Percentiles rank a stretch among this genome's conserved stretches.
Conservation (phyloP, 2,113 vertebrate species). For the Lycaon pictus region DNA sequence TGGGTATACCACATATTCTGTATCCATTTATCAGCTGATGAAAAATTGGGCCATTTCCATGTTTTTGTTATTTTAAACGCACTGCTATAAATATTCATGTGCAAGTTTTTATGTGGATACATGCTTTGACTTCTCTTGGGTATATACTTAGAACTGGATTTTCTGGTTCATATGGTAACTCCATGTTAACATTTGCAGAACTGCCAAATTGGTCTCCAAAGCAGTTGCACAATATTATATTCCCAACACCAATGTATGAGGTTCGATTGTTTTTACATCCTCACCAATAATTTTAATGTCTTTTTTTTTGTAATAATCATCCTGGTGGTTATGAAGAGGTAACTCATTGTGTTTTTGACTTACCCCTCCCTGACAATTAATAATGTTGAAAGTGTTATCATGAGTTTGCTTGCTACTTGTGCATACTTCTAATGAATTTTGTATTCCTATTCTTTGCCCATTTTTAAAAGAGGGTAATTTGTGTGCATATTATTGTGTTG, state of each 20-base stretch:
- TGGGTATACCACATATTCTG: neutral
- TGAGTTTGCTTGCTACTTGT: neutral
- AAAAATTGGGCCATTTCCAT: neutral
- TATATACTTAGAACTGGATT: neutral
- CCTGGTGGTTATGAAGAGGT: neutral
- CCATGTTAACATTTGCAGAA: neutral
- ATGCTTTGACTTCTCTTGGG: slow-evolving; percentile 12
- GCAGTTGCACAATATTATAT: neutral
- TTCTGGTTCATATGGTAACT: neutral
- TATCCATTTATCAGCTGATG: neutral
- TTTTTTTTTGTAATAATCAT: neutral
- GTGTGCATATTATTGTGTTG: neutral
- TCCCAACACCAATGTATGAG: neutral
- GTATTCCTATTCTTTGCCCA: neutral
- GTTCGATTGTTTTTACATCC: neutral
- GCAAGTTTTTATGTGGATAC: neutral
- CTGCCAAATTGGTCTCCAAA: neutral
- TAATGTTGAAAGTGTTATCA: neutral
- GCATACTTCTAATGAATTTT: neutral
- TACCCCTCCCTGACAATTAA: neutral
- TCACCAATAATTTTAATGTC: neutral
- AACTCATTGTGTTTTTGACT: neutral
- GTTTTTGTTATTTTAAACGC: neutral
- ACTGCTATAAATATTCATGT: neutral
- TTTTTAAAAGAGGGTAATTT: neutral